These are phyloP conservation scores for Montipora cactus DNA, from an alignment of 64 coral and sea anemone species.

Conservation along the genomic window DNA sequence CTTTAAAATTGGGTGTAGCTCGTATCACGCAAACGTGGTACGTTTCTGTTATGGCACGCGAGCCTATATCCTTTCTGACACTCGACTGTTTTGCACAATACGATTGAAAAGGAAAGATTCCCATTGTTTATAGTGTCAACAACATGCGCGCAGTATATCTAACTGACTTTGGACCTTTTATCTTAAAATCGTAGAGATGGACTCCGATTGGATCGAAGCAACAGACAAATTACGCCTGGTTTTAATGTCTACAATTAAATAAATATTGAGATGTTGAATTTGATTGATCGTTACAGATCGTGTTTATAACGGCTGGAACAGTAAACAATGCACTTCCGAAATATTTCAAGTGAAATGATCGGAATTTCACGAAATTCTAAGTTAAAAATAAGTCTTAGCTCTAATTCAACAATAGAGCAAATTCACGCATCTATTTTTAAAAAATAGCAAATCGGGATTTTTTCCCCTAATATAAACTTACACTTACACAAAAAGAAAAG, in stretches of 20 bases:
- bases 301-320: not conserved
- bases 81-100: not conserved
- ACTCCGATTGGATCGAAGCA: not conserved
- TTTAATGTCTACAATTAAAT: no score
- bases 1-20: not conserved
- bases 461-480: not conserved
- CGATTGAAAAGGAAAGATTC: not conserved
- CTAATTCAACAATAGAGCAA: not conserved
- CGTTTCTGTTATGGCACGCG: not conserved
- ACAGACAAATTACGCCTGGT: not conserved
- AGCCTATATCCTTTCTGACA: not conserved
- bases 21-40: not conserved
- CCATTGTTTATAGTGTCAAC: not conserved
- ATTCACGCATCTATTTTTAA: not conserved
- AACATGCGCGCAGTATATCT: not conserved
- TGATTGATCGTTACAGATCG: not conserved
- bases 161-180: no score
- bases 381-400: conserved; percentile 7
- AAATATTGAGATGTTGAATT: not conserved
- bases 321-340: not conserved
- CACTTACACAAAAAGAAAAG: not conserved
- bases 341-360: not conserved
- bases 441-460: not conserved
- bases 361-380: conserved; percentile 24
- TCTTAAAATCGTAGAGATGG: not conserved